Base-by-base conservation (phyloP, 92 coral and sea anemone genomes). In the Parazoanthus swiftii region DNA sequence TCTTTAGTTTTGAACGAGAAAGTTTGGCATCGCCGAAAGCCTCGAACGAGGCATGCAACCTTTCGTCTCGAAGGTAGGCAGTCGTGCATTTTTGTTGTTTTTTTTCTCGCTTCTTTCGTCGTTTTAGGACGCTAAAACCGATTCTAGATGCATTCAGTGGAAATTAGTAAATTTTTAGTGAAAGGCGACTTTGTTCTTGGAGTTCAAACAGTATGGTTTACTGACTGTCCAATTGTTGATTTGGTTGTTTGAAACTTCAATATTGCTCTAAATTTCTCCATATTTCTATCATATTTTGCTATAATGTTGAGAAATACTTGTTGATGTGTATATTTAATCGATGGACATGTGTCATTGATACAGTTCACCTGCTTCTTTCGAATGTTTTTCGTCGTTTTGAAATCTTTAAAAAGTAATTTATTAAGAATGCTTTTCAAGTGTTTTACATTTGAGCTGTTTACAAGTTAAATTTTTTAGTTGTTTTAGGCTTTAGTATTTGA, bases 1-100 rank as follows among this genome's bases (percentile, higher is more conserved):
- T 67, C 73, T 67, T 67, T 67, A 67, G 73, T 67, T 67, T 25
- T 67, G 73, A 67, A 25, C 73, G 73, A 67, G 73, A 67, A 67
- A 21, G 73, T 67, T 67, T 67, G 73, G 73, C 73, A 67, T 67
- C 73, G 73, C 73, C 73, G 73, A 67, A 67, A 67, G 73, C 73
- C 73, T 67, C 73, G 73, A 67, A 67, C 73, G 73, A 67, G 73
- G 73, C 73, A 67, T 67, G 73, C 73, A 67, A 67, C 73, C 73
- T 67, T 67, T 67, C 73, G 26, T 67, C 73, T 67, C 73, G 73
- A 67, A 67, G 73, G 73, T 67, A 67, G 73, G 73, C 73, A 67
- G 73, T 67, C 73, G 73, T 67, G 73, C 73, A 67, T 67, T 67
- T 67, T 67, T 67, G 73, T 67, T 67, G 73, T 67, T 67, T 67